Evolutionary conservation across 2,113 vertebrate genomes (phyloP).

Genomic region (Xenopus borealis): DNA sequence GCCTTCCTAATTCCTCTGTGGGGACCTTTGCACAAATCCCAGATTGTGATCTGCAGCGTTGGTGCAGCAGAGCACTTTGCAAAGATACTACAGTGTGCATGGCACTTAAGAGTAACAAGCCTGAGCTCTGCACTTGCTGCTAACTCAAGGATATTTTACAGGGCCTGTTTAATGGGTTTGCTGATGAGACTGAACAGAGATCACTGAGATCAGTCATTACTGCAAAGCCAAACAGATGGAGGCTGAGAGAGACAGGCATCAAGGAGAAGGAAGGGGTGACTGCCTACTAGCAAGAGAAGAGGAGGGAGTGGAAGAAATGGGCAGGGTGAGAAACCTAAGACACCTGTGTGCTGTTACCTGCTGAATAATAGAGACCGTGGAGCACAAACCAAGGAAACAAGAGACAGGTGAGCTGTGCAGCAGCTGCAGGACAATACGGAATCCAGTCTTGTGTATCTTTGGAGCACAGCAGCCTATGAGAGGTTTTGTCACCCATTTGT

Average conservation of each 20-base stretch:
- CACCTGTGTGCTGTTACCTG: slow-evolving; percentile 52
- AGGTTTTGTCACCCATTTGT: background rate
- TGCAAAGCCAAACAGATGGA: slow-evolving; percentile 23
- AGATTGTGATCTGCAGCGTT: slow-evolving; percentile 14
- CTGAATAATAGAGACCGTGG: slow-evolving; percentile 56
- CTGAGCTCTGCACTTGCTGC: background rate
- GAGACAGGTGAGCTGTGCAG: slow-evolving; percentile 39
- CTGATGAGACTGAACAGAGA: slow-evolving; percentile 11
- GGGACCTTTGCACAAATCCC: background rate
- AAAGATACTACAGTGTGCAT: slow-evolving; percentile 13
- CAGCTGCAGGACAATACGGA: background rate
- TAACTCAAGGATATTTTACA: background rate
- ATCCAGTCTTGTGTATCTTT: background rate
- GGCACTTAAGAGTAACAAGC: background rate
- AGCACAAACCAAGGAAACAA: slow-evolving; percentile 48
- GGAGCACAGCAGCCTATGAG: background rate
- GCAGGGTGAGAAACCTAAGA: slow-evolving; percentile 48
- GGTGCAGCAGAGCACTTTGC: slow-evolving; percentile 17
- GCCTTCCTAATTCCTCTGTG: background rate
- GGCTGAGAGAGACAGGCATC: background rate
- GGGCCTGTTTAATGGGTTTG: slow-evolving; percentile 7
- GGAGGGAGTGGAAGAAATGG: slow-evolving; percentile 36
- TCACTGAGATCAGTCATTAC: slow-evolving; percentile 14
- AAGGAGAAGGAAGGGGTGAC: slow-evolving; percentile 2
- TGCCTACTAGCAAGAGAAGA: slow-evolving; percentile 18